Conservation (phyloP, 2,888 invertebrate species). For the Lepidonotus clava region DNA sequence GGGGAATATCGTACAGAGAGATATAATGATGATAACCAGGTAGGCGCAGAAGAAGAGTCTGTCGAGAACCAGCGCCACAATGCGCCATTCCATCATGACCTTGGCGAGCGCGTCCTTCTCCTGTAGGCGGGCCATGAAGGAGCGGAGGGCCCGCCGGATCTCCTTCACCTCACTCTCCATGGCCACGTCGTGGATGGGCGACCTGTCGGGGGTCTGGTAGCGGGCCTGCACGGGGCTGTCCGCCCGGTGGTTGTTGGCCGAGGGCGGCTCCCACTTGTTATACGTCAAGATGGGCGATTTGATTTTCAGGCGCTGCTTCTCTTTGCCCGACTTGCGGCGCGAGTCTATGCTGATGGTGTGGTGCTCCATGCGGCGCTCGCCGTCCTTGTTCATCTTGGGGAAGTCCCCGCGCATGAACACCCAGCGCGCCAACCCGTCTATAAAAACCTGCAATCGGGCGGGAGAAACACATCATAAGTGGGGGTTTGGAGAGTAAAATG, state of each 20-base stretch:
- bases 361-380: constrained; percentile 15
- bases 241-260: constrained; percentile 10
- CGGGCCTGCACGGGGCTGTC: constrained; percentile 58
- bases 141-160: constrained; percentile 70
- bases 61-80: constrained; percentile 78
- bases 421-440: constrained; percentile 59
- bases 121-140: constrained; percentile 70
- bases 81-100: constrained; percentile 76
- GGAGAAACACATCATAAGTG: not conserved
- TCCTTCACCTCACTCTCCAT: constrained; percentile 76
- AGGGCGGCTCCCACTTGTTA: constrained; percentile 65
- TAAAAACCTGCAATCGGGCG: constrained; percentile 57
- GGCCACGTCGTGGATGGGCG: constrained; percentile 54
- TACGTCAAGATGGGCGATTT: constrained; percentile 62
- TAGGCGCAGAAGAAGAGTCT: constrained; percentile 79
- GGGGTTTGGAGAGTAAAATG: no score
- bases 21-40: constrained; percentile 74
- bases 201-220: constrained; percentile 54
- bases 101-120: constrained; percentile 74
- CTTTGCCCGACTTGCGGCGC: constrained; percentile 30
- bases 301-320: constrained; percentile 60
- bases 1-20: constrained; percentile 76
- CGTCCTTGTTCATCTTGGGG: constrained; percentile 55
- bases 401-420: constrained; percentile 61
- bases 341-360: constrained; percentile 40